Conservation (phyloP, 1,140 invertebrate genomes). For the Drosophila lacteicornis region DNA sequence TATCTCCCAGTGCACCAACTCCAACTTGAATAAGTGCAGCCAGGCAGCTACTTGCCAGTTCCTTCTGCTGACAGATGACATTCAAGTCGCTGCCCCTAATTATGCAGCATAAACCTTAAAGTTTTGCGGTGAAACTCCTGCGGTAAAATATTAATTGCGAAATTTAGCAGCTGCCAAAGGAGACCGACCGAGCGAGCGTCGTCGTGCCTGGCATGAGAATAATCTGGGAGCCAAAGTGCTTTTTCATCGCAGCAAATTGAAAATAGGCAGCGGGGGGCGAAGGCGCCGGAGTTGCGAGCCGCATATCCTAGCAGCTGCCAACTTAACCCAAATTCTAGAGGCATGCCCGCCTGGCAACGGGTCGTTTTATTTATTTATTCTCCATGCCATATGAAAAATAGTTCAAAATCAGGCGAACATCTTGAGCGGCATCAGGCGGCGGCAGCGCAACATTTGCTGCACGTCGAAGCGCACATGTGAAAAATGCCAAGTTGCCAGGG, state of each 20-base stretch:
- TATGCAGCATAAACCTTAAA: constrained; percentile 57
- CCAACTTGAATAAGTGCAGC: constrained; percentile 28
- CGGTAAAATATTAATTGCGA: constrained; percentile 67
- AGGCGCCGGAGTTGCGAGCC: constrained; percentile 38
- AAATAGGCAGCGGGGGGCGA: constrained; percentile 15
- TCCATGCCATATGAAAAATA: constrained; percentile 75
- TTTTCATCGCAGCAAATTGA: constrained; percentile 56
- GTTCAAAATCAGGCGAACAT: constrained; percentile 73
- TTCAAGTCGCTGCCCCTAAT: constrained; percentile 58
- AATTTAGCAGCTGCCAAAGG: constrained; percentile 64
- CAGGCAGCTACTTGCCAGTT: constrained; percentile 32
- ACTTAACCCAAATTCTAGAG: constrained; percentile 65
- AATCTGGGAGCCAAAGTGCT: constrained; percentile 33
- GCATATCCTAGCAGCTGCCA: constrained; percentile 62
- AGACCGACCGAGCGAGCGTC: neutral
- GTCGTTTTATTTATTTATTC: constrained; percentile 73
- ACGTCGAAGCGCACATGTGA: constrained; percentile 67
- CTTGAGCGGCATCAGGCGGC: constrained; percentile 48
- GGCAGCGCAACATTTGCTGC: constrained; percentile 29
- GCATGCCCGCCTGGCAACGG: constrained; percentile 25
- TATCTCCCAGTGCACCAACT: neutral
- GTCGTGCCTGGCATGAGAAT: constrained; percentile 43
- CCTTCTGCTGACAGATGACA: constrained; percentile 52
- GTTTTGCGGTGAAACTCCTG: constrained; percentile 36
- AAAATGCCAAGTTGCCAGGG: constrained; percentile 64